A percentile compares a stretch with the other conserved stretches of the same genome.
phyloP scores from a whole-genome alignment of 2,113 vertebrate species.

The Pan troglodytes region DNA sequence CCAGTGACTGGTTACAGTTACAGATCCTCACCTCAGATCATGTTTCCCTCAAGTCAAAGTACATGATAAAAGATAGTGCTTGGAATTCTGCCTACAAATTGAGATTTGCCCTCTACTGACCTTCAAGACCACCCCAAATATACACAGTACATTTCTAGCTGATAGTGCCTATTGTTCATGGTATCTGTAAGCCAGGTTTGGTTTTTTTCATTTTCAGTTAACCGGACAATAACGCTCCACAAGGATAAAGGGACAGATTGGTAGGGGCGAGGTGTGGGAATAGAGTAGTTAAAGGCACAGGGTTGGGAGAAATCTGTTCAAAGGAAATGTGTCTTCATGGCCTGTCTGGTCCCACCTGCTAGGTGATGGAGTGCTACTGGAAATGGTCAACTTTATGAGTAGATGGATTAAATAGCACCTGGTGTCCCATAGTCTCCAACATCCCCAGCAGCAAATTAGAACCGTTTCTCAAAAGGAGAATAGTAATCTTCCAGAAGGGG shows the following conservation, averaged over 20 bases:
- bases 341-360: background rate
- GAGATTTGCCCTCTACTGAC: background rate
- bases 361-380: background rate
- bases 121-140: background rate
- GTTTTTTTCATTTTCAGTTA: background rate
- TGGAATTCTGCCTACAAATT: background rate
- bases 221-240: background rate
- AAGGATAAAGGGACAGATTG: background rate
- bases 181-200: background rate
- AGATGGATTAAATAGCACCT: background rate
- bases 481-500: background rate
- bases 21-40: background rate
- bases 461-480: background rate
- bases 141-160: background rate
- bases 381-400: background rate
- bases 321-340: background rate
- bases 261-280: background rate
- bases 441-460: background rate
- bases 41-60: background rate
- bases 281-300: background rate
- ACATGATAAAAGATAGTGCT: background rate
- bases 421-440: background rate
- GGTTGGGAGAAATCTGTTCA: background rate
- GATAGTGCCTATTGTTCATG: background rate
- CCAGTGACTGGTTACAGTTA: background rate